Percentiles rank a stretch among this genome's conserved stretches.
These are phyloP conservation scores for Acheta domesticus DNA, from an alignment of 2,888 invertebrate species.

Conservation along the genomic window DNA sequence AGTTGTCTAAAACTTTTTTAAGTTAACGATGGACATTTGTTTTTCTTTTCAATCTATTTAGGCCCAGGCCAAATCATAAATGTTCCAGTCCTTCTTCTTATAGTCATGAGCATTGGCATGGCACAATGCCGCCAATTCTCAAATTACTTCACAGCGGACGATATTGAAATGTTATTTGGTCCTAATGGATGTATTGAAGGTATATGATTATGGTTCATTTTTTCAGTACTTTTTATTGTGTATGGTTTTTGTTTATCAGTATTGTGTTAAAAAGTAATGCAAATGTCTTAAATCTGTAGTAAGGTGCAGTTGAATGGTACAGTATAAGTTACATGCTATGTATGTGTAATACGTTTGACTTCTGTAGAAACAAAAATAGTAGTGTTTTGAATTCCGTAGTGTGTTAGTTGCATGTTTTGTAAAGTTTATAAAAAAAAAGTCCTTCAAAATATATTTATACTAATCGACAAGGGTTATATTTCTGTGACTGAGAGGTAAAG, in stretches of 20 bases:
- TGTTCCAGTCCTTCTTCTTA: background rate
- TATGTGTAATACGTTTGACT: too few relatives aligned
- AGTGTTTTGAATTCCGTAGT: background rate
- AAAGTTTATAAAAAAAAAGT: too few relatives aligned
- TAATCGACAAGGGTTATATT: too few relatives aligned
- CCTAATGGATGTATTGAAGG: constrained; percentile 48
- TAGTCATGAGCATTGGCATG: background rate
- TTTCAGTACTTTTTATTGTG: constrained; percentile 18
- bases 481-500: too few relatives aligned
- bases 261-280: background rate
- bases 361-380: too few relatives aligned
- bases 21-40: background rate
- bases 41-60: background rate
- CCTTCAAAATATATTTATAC: too few relatives aligned
- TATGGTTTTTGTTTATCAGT: constrained; percentile 22
- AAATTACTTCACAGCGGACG: constrained; percentile 25
- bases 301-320: too few relatives aligned
- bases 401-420: constrained; percentile 18
- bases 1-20: too few relatives aligned
- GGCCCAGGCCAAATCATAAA: background rate
- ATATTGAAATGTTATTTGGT: constrained; percentile 43
- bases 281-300: too few relatives aligned
- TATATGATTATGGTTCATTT: constrained; percentile 41
- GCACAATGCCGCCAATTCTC: background rate
- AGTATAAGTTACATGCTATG: too few relatives aligned